A percentile compares a stretch with the other conserved stretches of the same genome.
Evolutionary conservation across 2,113 vertebrate genomes (phyloP).

Genomic region (Engraulis encrasicolus): DNA sequence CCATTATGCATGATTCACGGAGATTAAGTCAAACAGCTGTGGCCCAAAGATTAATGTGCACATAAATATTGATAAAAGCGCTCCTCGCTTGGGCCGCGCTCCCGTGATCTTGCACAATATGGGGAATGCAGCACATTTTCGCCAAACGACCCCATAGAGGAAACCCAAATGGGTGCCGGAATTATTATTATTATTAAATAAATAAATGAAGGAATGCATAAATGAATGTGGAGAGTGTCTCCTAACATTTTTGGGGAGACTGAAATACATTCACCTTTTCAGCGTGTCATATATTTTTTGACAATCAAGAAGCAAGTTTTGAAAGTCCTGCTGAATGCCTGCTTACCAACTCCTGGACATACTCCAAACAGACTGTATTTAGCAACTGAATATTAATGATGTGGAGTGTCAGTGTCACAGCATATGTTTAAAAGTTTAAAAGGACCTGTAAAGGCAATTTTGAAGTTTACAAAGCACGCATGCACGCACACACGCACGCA

Average conservation of each 20-base stretch:
- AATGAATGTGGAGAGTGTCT: background rate
- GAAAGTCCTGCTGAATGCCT: background rate
- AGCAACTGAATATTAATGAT: background rate
- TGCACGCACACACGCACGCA: background rate
- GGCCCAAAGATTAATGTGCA: conserved; percentile 58
- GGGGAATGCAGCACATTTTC: conserved; percentile 38
- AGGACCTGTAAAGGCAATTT: too few species aligned
- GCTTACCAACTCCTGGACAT: background rate
- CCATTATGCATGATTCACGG: conserved; percentile 61
- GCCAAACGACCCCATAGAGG: conserved; percentile 39
- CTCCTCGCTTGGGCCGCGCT: conserved; percentile 54
- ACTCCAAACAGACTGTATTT: background rate
- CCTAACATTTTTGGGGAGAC: background rate
- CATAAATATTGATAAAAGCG: conserved; percentile 61
- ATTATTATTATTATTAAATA: conserved; percentile 26
- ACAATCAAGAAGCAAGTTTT: background rate
- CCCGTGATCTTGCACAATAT: conserved; percentile 61
- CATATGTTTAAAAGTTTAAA: too few species aligned
- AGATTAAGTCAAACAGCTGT: conserved; percentile 62
- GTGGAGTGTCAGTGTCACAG: too few species aligned
- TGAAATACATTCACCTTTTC: background rate
- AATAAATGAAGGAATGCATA: conserved; percentile 15
- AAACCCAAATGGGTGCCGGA: conserved; percentile 31
- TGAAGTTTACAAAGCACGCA: background rate
- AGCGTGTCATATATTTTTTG: background rate